Evolutionary conservation across 2,113 vertebrate species (phyloP).

Genomic region (Pyxicephalus adspersus): DNA sequence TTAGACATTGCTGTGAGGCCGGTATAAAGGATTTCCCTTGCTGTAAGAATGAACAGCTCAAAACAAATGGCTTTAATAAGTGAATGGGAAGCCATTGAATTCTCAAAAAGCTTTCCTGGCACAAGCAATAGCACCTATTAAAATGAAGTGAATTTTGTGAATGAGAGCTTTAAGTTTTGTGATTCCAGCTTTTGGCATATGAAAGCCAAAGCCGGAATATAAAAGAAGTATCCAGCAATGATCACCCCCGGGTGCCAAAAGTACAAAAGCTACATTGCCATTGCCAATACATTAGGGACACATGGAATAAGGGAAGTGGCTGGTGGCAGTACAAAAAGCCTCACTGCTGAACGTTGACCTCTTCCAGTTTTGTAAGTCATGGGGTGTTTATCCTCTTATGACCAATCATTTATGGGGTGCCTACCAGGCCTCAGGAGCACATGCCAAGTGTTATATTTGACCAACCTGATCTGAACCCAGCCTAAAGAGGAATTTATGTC

Average conservation of each 20-base stretch:
- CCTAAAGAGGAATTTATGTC: too few relatives aligned
- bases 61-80: slow-evolving; percentile 59
- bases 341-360: too few relatives aligned
- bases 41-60: not conserved
- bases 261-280: slow-evolving; percentile 7
- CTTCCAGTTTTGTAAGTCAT: too few relatives aligned
- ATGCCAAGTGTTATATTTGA: too few relatives aligned
- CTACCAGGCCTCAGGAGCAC: too few relatives aligned
- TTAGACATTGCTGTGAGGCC: too few relatives aligned
- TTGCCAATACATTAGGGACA: slow-evolving; percentile 4
- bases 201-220: slow-evolving; percentile 31
- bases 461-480: too few relatives aligned
- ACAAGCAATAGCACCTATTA: slow-evolving; percentile 56
- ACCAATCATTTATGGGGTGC: too few relatives aligned
- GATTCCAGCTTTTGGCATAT: slow-evolving; percentile 53
- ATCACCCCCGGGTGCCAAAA: not conserved
- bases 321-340: not conserved
- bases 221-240: slow-evolving; percentile 45
- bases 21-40: too few relatives aligned
- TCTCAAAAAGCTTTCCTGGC: slow-evolving; percentile 65
- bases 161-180: slow-evolving; percentile 42
- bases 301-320: not conserved
- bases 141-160: slow-evolving; percentile 60
- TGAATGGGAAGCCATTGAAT: not conserved
- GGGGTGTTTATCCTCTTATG: too few relatives aligned